Evolutionary conservation across 2,888 invertebrate species (phyloP).

Genomic region (Pterobdella sp.): DNA sequence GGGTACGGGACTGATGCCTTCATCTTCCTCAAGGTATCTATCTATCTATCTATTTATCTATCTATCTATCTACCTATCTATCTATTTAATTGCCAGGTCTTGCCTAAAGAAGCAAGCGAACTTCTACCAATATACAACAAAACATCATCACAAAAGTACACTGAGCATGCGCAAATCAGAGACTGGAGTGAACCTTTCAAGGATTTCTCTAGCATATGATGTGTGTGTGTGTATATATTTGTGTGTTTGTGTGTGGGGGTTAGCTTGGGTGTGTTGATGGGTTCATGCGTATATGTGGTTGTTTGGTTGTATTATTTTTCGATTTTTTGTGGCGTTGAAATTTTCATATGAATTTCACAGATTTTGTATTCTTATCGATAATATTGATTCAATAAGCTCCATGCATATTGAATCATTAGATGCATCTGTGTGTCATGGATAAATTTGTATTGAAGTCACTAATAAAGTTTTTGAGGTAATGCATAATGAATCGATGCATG

Average conservation of each 20-base stretch:
- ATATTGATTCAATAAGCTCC: too few relatives aligned
- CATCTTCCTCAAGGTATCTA: conserved; percentile 80
- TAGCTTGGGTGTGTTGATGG: not conserved
- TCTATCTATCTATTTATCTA: not conserved
- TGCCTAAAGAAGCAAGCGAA: conserved; percentile 93
- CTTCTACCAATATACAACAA: conserved; percentile 92
- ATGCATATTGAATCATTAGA: too few relatives aligned
- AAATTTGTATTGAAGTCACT: too few relatives aligned
- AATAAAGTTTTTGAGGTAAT: too few relatives aligned
- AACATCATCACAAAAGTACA: conserved; percentile 81
- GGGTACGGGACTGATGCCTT: conserved; percentile 94
- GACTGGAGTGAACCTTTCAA: conserved; percentile 63
- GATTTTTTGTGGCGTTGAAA: too few relatives aligned
- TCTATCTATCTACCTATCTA: not conserved
- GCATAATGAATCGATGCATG: too few relatives aligned
- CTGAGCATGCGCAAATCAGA: conserved; percentile 65
- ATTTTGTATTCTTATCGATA: too few relatives aligned
- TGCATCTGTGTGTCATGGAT: too few relatives aligned
- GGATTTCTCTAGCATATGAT: not conserved
- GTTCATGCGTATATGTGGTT: not conserved
- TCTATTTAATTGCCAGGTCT: conserved; percentile 59
- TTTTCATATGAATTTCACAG: too few relatives aligned
- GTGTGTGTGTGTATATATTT: conserved; percentile 7
- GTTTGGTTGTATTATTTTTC: not conserved
- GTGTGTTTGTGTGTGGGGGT: conserved; percentile 3